phyloP scores from a whole-genome alignment of 2,797 vertebrate species.

The Periparus ater region DNA sequence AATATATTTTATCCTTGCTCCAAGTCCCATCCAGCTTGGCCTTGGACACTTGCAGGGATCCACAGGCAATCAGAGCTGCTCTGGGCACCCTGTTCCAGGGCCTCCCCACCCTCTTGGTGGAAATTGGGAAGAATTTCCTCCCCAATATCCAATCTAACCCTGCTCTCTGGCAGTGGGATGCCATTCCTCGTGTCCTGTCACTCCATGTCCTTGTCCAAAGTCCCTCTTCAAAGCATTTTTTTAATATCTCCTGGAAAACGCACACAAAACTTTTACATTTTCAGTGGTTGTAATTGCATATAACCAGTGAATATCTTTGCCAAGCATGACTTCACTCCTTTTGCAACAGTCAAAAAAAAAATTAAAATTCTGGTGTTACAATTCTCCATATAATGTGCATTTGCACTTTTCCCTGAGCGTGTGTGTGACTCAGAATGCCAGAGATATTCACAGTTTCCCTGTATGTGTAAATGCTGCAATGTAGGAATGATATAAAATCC shows the following conservation, averaged over 20 bases:
- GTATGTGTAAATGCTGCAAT: not conserved
- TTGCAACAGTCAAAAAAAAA: not conserved
- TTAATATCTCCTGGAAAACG: not conserved
- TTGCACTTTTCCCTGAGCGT: not conserved
- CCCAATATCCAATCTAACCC: accelerated
- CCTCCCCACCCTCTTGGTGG: accelerated
- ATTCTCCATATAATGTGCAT: not conserved
- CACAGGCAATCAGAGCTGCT: not conserved
- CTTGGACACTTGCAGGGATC: not conserved
- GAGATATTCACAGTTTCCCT: not conserved
- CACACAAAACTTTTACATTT: not conserved
- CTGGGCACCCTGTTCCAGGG: not conserved
- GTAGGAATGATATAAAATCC: not conserved
- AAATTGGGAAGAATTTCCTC: accelerated
- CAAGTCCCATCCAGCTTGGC: accelerated
- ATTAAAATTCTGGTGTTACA: not conserved
- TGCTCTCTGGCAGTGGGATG: not conserved
- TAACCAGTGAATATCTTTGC: not conserved
- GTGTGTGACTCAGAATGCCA: not conserved
- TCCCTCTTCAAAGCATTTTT: not conserved
- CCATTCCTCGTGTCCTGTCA: not conserved
- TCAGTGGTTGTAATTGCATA: not conserved
- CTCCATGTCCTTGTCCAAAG: not conserved
- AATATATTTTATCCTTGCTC: not conserved
- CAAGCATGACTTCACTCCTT: not conserved